Conservation (phyloP, 2,113 vertebrate genomes). For the Naja naja region DNA sequence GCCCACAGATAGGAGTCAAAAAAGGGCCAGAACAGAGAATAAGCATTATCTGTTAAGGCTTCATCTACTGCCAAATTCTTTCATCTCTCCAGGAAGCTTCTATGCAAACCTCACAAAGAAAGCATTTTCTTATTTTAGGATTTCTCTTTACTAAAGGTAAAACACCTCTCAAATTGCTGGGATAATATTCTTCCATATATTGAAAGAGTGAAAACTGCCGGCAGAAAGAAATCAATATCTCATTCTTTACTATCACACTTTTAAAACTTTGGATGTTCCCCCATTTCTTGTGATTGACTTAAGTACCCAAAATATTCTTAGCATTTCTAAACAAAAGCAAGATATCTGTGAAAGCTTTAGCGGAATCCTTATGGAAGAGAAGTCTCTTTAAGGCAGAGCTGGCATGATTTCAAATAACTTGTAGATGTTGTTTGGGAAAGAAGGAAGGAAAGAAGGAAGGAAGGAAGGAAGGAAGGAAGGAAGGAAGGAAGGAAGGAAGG, state of each 20-base stretch:
- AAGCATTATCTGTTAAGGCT: neutral
- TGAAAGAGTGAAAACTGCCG: neutral
- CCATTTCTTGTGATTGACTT: accelerated
- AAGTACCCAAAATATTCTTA: constrained; percentile 3
- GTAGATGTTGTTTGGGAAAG: neutral
- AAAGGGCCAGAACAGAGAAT: neutral
- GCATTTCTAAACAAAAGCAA: neutral
- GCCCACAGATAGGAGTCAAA: neutral
- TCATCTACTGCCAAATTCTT: neutral
- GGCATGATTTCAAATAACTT: constrained; percentile 5
- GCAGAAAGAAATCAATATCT: neutral
- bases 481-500: neutral
- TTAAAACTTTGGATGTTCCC: neutral
- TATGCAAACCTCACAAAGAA: neutral
- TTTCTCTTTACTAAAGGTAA: neutral
- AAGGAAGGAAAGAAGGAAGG: neutral
- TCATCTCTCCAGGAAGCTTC: neutral
- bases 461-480: neutral
- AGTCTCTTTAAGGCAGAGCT: neutral
- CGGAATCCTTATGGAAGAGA: neutral
- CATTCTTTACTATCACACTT: neutral
- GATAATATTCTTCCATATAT: neutral
- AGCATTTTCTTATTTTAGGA: neutral
- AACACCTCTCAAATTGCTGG: neutral
- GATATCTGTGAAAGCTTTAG: neutral